Conservation (phyloP, 1,140 invertebrate species). For the Drosophila bocki region DNA sequence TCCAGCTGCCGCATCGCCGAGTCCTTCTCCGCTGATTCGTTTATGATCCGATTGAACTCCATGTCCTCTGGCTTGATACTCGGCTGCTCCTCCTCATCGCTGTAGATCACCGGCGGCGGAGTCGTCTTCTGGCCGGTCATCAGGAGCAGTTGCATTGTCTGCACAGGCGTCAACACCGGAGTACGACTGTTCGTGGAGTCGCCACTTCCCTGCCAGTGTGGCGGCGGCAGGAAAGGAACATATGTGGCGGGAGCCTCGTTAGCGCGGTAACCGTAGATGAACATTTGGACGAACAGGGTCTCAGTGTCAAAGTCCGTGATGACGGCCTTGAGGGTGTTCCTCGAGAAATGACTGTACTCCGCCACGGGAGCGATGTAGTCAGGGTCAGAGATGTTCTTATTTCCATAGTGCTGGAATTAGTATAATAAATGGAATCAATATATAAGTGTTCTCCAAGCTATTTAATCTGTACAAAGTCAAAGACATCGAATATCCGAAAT, state of each 20-base stretch:
- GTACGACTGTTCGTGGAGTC: background rate
- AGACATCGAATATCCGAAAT: too few species aligned
- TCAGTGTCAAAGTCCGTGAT: slow-evolving; percentile 59
- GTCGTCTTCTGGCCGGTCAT: slow-evolving; percentile 43
- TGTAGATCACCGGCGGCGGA: background rate
- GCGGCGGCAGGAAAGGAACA: slow-evolving; percentile 55
- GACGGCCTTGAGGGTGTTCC: slow-evolving; percentile 60
- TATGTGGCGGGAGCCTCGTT: slow-evolving; percentile 42
- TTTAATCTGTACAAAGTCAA: too few species aligned
- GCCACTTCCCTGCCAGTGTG: slow-evolving; percentile 24
- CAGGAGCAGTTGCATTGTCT: slow-evolving; percentile 57
- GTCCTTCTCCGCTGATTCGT: slow-evolving; percentile 11
- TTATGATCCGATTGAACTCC: slow-evolving; percentile 20
- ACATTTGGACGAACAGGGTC: slow-evolving; percentile 71
- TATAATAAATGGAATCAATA: too few species aligned
- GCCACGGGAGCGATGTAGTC: slow-evolving; percentile 50
- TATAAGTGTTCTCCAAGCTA: too few species aligned
- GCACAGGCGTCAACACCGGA: slow-evolving; percentile 31
- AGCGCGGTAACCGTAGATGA: slow-evolving; percentile 64
- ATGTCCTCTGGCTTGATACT: slow-evolving; percentile 53
- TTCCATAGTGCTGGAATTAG: slow-evolving; percentile 37
- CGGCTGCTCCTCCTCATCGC: slow-evolving; percentile 3
- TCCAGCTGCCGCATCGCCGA: slow-evolving; percentile 26
- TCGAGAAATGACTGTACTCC: slow-evolving; percentile 70
- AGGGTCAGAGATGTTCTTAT: slow-evolving; percentile 6